A percentile compares a stretch with the other conserved stretches of the same genome.
Evolutionary conservation across 2,888 invertebrate species (phyloP).

Genomic region (Phaonia tiefii): DNA sequence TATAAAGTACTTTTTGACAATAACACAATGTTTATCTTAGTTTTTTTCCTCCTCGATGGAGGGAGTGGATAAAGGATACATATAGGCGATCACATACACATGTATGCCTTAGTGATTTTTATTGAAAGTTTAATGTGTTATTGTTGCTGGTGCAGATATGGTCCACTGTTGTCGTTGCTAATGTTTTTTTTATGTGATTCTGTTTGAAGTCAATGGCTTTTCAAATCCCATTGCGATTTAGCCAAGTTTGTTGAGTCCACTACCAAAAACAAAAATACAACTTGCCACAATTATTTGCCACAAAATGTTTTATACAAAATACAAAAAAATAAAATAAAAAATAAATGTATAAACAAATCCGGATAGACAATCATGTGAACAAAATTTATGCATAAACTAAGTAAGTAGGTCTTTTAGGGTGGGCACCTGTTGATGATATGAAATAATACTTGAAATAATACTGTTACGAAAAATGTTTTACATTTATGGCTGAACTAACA

Average conservation of each 20-base stretch:
- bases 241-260: slow-evolving; percentile 1
- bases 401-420: no score
- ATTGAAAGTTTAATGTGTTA: slow-evolving; percentile 27
- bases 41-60: no score
- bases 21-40: no score
- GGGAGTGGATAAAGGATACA: no score
- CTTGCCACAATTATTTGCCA: slow-evolving; percentile 35
- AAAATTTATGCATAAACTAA: no score
- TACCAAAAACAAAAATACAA: slow-evolving; percentile 15
- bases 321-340: background rate
- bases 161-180: slow-evolving; percentile 22
- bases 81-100: no score
- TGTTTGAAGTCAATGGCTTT: slow-evolving; percentile 49
- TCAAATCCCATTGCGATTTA: slow-evolving; percentile 19
- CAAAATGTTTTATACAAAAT: slow-evolving; percentile 2
- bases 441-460: no score
- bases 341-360: slow-evolving; percentile 2
- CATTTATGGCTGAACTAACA: no score
- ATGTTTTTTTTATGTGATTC: slow-evolving; percentile 7
- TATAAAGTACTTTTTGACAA: no score
- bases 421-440: no score
- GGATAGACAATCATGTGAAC: no score
- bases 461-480: no score
- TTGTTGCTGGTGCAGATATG: background rate
- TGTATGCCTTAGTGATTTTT: slow-evolving; percentile 25